Evolutionary conservation across 2,888 invertebrate species (phyloP), one percentile per base, ranked within the genome.

Genomic region (Dexiosoma caninum): DNA sequence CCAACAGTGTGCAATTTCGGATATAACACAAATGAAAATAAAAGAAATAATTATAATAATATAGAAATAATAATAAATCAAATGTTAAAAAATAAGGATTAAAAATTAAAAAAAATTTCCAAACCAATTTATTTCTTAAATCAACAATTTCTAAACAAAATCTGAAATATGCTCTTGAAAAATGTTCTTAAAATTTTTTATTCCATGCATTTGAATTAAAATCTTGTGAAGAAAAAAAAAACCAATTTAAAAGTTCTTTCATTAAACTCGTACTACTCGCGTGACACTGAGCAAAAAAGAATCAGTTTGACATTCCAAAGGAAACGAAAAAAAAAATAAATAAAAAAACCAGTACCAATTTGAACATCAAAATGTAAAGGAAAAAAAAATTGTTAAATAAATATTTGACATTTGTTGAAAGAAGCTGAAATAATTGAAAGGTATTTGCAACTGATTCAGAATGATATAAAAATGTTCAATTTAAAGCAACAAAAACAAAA

Each of bases 331-430:
- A 16, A 60, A 51, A 4, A 51, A 7, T 19, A 21, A 14, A 12
- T 23, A 4, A 23, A 40, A 67, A 21, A 35, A 71, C 9, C 64
- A 70, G 51, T 62, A 42, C 12, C 57, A 57, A 46, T 59, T 46
- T 49, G 42, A n/a, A n/a, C n/a, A n/a, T n/a, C n/a, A 60, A 4
- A 21, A 2, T 32, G n/a, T 14, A 40, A 8, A 46, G 19, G 3
- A 64, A 23, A 35, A 51, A 55, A n/a, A n/a, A n/a, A 27, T 49
- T 53, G 14, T 67, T 40, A 67, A 69, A n/a, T n/a, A n/a, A n/a
- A 67, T 55, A 67, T 62, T 81, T 81, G 80, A 76, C 80, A 81
- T 81, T 81, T 81, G 62, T 49, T 30, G 30, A 57, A 69, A 57
- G 37, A 49, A 71, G 27, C n/a, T 51, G 27, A 49, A 74, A 51